Conservation (phyloP, 2,113 vertebrate species). For the Microtus ochrogaster region DNA sequence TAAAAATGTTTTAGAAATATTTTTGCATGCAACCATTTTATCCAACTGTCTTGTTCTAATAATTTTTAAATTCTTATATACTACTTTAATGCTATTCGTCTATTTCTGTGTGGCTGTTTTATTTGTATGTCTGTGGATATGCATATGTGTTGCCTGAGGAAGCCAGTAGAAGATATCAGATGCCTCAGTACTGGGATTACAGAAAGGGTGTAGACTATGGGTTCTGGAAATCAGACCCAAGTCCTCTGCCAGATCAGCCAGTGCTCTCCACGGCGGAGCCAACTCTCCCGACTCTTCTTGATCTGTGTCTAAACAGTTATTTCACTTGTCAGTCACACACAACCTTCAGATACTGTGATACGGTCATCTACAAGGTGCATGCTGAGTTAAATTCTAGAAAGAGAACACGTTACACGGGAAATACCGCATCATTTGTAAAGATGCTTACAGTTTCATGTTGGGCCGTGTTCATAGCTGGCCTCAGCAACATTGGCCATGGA, state of each 20-base stretch:
- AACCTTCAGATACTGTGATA: background rate
- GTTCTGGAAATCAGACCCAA: background rate
- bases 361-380: background rate
- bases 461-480: background rate
- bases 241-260: background rate
- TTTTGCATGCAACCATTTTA: background rate
- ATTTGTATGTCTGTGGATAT: background rate
- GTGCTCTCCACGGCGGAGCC: background rate
- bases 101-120: background rate
- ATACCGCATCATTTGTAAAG: no score
- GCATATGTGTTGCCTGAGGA: background rate
- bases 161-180: background rate
- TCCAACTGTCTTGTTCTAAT: background rate
- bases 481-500: background rate
- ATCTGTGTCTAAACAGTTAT: constrained; percentile 15
- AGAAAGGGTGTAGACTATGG: background rate
- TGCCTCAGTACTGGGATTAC: no score
- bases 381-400: background rate
- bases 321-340: background rate
- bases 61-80: background rate
- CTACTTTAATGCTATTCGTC: background rate
- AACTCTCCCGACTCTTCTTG: background rate
- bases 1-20: background rate
- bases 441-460: background rate
- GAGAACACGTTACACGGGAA: background rate